Evolutionary conservation across 2,797 vertebrate species (phyloP).

Genomic region (Mus spretus): DNA sequence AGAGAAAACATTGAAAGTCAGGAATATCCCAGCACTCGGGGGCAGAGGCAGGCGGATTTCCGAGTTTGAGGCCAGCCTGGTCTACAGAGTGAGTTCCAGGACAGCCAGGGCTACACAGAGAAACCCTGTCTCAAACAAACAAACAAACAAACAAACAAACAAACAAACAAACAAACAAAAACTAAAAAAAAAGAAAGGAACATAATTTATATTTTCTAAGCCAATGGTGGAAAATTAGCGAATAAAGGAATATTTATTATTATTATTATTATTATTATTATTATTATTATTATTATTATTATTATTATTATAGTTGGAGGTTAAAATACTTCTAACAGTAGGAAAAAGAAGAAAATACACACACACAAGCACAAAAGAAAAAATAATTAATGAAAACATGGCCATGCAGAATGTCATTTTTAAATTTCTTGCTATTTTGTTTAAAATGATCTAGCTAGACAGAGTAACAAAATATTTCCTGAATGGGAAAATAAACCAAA

Average conservation of each 20-base stretch:
- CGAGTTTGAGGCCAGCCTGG: too few species aligned
- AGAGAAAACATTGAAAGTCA: constrained; percentile 15
- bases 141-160: too few species aligned
- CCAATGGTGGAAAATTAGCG: constrained; percentile 23
- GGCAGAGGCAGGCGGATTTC: too few species aligned
- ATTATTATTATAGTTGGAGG: neutral
- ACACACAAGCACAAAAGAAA: neutral
- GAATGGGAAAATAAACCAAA: neutral
- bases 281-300: neutral
- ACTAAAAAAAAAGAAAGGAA: neutral
- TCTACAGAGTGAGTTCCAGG: too few species aligned
- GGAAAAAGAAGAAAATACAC: neutral
- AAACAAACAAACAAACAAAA: too few species aligned
- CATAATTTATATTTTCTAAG: constrained; percentile 15
- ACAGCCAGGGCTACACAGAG: too few species aligned
- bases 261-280: too few species aligned
- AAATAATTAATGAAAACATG: neutral
- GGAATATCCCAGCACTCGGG: neutral
- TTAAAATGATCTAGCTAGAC: neutral
- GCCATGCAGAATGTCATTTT: neutral
- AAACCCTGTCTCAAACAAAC: too few species aligned
- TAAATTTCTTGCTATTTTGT: neutral
- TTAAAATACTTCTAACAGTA: constrained; percentile 7
- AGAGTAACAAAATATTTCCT: neutral
- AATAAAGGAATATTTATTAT: neutral